phyloP scores from a whole-genome alignment of 1,140 invertebrate species.

The Sweltsa coloradensis region DNA sequence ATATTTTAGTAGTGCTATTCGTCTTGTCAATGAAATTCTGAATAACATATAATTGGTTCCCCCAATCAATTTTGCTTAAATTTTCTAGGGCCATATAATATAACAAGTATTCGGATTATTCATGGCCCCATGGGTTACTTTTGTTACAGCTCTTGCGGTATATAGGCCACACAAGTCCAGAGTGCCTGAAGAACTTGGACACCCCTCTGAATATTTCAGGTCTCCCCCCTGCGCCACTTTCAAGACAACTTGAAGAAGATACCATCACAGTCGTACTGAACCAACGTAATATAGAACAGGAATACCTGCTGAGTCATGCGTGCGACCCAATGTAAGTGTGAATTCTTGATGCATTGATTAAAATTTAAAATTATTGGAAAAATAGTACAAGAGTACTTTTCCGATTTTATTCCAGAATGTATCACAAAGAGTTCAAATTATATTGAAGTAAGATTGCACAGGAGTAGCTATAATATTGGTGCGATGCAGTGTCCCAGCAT shows the following conservation, averaged over 20 bases:
- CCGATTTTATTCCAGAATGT: no score
- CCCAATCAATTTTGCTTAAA: no score
- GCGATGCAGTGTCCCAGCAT: no score
- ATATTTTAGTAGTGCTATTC: no score
- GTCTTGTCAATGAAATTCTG: no score
- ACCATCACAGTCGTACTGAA: constrained; percentile 71
- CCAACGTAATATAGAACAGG: constrained; percentile 64
- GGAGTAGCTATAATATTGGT: no score
- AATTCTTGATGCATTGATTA: constrained; percentile 6
- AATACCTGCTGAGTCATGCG: constrained; percentile 39
- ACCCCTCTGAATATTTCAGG: constrained; percentile 57
- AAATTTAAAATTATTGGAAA: constrained; percentile 2
- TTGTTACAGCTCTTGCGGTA: constrained; percentile 66
- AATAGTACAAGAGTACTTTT: no score
- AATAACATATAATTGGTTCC: no score
- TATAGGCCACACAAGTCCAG: constrained; percentile 83
- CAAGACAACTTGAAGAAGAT: constrained; percentile 60
- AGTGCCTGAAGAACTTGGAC: constrained; percentile 64
- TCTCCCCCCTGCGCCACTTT: constrained; percentile 42
- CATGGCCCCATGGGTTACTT: constrained; percentile 13
- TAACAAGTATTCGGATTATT: no score
- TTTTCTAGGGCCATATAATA: no score
- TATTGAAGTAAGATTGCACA: no score
- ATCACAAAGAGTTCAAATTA: no score
- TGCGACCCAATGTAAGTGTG: constrained; percentile 19